Evolutionary conservation across 2,888 invertebrate species (phyloP).

Genomic region (Eristalis intricaria): DNA sequence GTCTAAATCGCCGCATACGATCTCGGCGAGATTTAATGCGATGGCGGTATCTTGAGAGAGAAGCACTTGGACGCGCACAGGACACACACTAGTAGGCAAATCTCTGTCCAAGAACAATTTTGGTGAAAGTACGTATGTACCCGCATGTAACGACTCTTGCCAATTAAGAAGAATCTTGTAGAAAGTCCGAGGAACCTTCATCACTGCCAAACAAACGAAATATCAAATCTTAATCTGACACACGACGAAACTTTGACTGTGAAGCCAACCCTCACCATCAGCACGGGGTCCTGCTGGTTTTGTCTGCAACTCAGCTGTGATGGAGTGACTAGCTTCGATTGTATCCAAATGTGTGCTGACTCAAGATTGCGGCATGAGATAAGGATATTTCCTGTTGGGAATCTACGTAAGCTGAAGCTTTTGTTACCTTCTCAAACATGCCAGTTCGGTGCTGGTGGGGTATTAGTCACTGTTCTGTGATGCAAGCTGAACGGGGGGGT

Average conservation of each 20-base stretch:
- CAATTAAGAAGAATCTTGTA: not conserved
- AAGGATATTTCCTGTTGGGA: not conserved
- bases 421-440: not conserved
- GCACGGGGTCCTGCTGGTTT: not conserved
- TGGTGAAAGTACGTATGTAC: not conserved
- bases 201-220: not conserved
- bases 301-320: not conserved
- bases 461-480: not conserved
- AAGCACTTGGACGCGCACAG: not conserved
- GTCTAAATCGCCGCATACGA: conserved; percentile 30
- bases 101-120: not conserved
- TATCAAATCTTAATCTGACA: not conserved
- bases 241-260: not conserved
- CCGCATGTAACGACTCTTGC: not conserved
- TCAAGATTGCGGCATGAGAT: not conserved
- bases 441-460: not conserved
- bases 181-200: not conserved
- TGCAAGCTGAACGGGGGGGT: not conserved
- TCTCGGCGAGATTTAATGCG: conserved; percentile 22
- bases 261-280: not conserved
- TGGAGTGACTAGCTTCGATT: not conserved
- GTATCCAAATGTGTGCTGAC: not conserved
- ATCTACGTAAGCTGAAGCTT: not conserved
- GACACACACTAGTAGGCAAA: conserved; percentile 6
- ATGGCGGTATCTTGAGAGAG: conserved; percentile 16